Percentiles rank a stretch among this genome's conserved stretches.
Evolutionary conservation across 37 sponge, comb jelly and placozoan genomes (phyloP).

Genomic region (Ianthella basta): DNA sequence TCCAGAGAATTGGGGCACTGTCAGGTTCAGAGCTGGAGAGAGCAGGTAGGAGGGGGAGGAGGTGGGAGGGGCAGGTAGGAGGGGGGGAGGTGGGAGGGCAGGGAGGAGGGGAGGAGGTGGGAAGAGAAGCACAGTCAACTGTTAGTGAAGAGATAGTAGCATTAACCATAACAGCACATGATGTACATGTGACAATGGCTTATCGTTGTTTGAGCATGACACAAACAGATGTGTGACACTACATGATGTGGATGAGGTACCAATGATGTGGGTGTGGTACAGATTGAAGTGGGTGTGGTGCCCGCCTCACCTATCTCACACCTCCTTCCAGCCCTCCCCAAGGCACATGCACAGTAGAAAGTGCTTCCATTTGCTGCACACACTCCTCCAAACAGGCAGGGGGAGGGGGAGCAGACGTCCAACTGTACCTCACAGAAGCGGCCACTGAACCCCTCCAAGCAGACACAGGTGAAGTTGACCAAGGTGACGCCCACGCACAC

Average conservation of each 20-base stretch:
- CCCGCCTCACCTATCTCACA: conserved; percentile 63
- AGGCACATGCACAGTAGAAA: conserved; percentile 62
- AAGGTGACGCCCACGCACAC: conserved; percentile 32
- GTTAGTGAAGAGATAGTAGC: too few relatives aligned
- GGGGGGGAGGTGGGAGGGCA: too few relatives aligned
- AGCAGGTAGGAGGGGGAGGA: neutral
- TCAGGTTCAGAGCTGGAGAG: conserved; percentile 36
- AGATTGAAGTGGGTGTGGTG: neutral
- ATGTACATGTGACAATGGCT: too few relatives aligned
- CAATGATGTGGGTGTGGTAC: too few relatives aligned
- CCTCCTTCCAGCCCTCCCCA: conserved; percentile 50
- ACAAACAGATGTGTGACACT: too few relatives aligned
- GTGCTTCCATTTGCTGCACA: conserved; percentile 36
- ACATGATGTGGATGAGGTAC: neutral
- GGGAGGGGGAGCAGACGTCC: conserved; percentile 16
- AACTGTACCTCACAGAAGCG: conserved; percentile 43
- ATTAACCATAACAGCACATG: too few relatives aligned
- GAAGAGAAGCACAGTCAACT: too few relatives aligned
- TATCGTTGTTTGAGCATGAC: too few relatives aligned
- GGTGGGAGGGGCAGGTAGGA: too few relatives aligned
- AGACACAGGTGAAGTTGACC: conserved; percentile 45
- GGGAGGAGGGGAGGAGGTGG: too few relatives aligned
- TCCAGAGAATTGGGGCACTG: conserved; percentile 46
- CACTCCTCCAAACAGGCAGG: conserved; percentile 52
- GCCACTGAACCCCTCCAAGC: conserved; percentile 59